Evolutionary conservation across 2,797 vertebrate genomes (phyloP), one percentile per base, ranked within the genome.

Genomic region (Esox masquinongy): DNA sequence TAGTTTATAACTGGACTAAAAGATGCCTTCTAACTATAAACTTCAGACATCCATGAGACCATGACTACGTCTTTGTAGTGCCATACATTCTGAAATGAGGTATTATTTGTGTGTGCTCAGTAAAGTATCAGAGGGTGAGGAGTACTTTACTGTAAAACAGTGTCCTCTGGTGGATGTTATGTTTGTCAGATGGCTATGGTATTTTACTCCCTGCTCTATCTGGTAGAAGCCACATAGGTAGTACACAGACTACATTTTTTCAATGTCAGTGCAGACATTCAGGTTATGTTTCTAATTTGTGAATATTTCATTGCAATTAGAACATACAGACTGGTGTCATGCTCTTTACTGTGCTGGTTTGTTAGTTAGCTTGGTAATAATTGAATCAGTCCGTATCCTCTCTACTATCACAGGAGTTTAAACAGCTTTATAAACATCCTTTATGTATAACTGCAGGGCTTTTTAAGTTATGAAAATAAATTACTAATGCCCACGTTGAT

Each of bases 141-240:
- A 39, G 68, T 14, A 34, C 29, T 19, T 34, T 17, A 26, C 5
- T 51, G 47, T 50, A 24, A 14, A 70, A 50, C 69, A 70, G 26
- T 24, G 24, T 49, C 16, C 69, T 51, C 69, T n/a, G 47, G 69
- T 70, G 69, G 69, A 51, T 47, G 14, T 64, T 14, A 31, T 64
- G 22, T 64, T 31, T 29, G 24, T 17, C 12, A 29, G 26, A 14
- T 31, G 61, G 14, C 2, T 12, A 22, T 0, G 6, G 19, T 9
- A 56, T n/a, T 19, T 2, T n/a, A 56, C 53, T 22, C 2, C 53
- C 50, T 19, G 50, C 50, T 51, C 50, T 19, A n/a, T 53, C 17
- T 53, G 5, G 1, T 53, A 53, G 17, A 6, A n/a, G 50, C 50
- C 19, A 19, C 50, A 53, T 6, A 56, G n/a, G 5, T 56, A 56